Base-by-base conservation (phyloP, 2,888 invertebrate genomes). In the Ecdyonurus torrentis region DNA sequence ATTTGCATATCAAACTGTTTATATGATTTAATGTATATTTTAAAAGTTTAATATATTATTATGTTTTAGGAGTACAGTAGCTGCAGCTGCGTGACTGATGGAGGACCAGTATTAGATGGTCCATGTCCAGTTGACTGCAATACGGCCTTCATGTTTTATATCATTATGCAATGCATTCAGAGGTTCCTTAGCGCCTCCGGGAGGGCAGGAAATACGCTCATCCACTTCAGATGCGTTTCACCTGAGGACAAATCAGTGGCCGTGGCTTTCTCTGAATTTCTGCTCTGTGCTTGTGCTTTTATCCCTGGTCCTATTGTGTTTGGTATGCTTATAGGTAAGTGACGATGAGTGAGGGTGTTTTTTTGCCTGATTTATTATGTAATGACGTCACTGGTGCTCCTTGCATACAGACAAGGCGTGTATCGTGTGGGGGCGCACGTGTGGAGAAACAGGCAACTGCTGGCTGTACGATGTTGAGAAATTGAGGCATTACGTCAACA, bases 291-390 rank as follows among this genome's bases (percentile, higher is more conserved):
- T 2, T 66, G 73, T 50, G 70, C 71, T 5, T 75, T 74, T 66
- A 72, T 76, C 18, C 78, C 78, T 2, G 75, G 74, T 18, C 77
- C 78, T 0, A 71, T 78, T 15, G 65, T 77, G 2, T 76, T 74
- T 65, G 78, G 78, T 1, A 70, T 72, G 1, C 69, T 77, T 1
- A 69, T 77, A 22, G 73, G 74, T 73, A 67, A 67, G 58, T 55
- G 25, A 22, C n/a, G n/a, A 15, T 10, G 37, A 37, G 37, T 15
- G 37, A 37, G 0, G 22, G 5, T 61, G 0, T 58, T 20, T 58
- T 2, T 61, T n/a, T n/a, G n/a, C 37, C 5, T 37, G 37, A 5
- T 37, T 5, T 10, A 37, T 15, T 15, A 37, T n/a, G 37, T 15
- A 5, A 15, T 37, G 37, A 37, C 37, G 37, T 18, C 59, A 59